Conservation (phyloP, 2,797 vertebrate species). For the Tapera naevia region DNA sequence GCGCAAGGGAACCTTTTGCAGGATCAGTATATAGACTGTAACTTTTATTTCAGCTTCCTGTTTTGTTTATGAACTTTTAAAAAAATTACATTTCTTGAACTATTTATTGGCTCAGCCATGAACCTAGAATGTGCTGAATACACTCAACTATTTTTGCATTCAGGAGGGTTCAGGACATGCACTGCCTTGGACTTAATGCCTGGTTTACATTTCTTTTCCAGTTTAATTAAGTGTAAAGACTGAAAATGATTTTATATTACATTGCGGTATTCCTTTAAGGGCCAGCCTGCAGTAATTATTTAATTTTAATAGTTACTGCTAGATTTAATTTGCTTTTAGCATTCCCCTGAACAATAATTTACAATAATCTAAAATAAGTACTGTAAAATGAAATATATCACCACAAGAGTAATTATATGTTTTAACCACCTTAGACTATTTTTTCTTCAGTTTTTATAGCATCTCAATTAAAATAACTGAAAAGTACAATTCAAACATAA, state of each 20-base stretch:
- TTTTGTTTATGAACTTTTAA: not conserved
- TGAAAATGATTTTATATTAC: not conserved
- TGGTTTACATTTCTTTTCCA: not conserved
- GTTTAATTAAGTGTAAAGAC: not conserved
- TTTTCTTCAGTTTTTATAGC: not conserved
- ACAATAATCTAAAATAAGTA: not conserved
- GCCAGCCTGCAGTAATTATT: not conserved
- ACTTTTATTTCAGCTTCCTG: not conserved
- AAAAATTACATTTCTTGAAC: not conserved
- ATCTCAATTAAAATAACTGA: not conserved
- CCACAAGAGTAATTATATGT: not conserved
- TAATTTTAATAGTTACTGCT: slow-evolving; percentile 4
- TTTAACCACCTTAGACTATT: not conserved
- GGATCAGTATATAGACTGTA: not conserved
- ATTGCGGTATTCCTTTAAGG: not conserved
- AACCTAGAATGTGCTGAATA: not conserved
- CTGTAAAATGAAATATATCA: not conserved
- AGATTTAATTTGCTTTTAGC: slow-evolving; percentile 3
- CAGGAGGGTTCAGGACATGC: not conserved
- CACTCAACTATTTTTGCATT: not conserved
- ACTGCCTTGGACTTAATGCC: not conserved
- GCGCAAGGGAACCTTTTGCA: not conserved
- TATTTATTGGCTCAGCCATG: not conserved
- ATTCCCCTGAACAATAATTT: not conserved
- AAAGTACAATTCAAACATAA: not conserved